Evolutionary conservation across 1,140 invertebrate species (phyloP).

Genomic region (Myzus persicae): DNA sequence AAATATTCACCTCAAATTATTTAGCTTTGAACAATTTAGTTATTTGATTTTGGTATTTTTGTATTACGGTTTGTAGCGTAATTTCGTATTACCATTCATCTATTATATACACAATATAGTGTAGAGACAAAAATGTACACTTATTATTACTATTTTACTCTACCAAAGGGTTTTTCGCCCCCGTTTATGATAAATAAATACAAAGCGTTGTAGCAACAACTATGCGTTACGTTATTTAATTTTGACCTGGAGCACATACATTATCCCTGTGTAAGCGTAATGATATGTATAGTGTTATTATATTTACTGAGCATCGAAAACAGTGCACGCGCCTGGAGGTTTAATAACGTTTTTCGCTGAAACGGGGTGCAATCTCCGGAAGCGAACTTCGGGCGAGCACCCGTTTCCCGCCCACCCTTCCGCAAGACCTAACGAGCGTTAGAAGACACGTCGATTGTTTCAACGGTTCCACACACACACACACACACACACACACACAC

Average conservation of each 20-base stretch:
- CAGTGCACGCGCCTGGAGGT: background rate
- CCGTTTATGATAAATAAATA: background rate
- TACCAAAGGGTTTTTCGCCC: background rate
- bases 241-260: background rate
- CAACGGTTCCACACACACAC: background rate
- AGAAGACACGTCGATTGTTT: background rate
- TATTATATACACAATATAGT: too few relatives aligned
- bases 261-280: background rate
- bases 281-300: slow-evolving; percentile 19
- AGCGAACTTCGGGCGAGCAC: background rate
- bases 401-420: background rate
- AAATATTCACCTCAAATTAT: too few relatives aligned
- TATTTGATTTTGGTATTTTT: too few relatives aligned
- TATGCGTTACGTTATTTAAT: background rate
- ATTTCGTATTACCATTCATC: too few relatives aligned
- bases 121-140: background rate
- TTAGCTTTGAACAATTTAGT: too few relatives aligned
- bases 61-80: too few relatives aligned
- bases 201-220: background rate
- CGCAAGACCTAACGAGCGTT: background rate
- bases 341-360: background rate
- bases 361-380: background rate
- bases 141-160: background rate
- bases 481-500: too few relatives aligned
- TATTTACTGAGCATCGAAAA: slow-evolving; percentile 12